Base-by-base conservation (phyloP, 2,888 invertebrate genomes). In the Eumerus sabulonum region DNA sequence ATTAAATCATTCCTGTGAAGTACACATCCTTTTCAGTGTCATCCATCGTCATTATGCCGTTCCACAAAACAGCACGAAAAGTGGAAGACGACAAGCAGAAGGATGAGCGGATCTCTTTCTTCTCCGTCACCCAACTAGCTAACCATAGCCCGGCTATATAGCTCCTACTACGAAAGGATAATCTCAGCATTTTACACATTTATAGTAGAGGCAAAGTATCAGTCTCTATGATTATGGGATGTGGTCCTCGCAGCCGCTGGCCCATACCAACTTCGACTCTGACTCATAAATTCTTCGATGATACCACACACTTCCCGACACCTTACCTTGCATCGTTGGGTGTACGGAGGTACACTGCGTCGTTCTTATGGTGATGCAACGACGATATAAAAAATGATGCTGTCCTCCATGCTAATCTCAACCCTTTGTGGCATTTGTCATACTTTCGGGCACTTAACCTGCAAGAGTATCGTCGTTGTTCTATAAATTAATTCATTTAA, bases 1-100 rank as follows among this genome's bases (percentile, higher is more conserved):
- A 83, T 82, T 83, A 83, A 83, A 83, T 83, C 83, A 83, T 82
- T 82, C 79, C 66, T 64, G 74, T 72, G 74, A 76, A 82, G 77
- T 77, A 68, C 70, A 82, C 79, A 83, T 82, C 79, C 82, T 82
- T 72, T 79, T 82, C 72, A 79, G 82, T 82, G 82, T 82, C 83
- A 83, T 83, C 79, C 81, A 83, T 83, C 82, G 83, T 83, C 83
- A 83, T 83, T 83, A 82, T 74, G 76, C 51, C 57, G 42, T 70
- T 79, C 38, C 56, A 45, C 38, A 59, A 27, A 4, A 4, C 27
- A 27, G n/a, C n/a, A n/a, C n/a, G n/a, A n/a, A n/a, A n/a, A n/a
- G n/a, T n/a, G 38, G 48, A 45, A 27, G 45, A 27, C 12, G 27
- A 27, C 27, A 7, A 27, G 27, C 27, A 27, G 27, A 27, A n/a